phyloP scores from a whole-genome alignment of 37 sponge, comb jelly and placozoan species.

The Amphimedon queenslandica region DNA sequence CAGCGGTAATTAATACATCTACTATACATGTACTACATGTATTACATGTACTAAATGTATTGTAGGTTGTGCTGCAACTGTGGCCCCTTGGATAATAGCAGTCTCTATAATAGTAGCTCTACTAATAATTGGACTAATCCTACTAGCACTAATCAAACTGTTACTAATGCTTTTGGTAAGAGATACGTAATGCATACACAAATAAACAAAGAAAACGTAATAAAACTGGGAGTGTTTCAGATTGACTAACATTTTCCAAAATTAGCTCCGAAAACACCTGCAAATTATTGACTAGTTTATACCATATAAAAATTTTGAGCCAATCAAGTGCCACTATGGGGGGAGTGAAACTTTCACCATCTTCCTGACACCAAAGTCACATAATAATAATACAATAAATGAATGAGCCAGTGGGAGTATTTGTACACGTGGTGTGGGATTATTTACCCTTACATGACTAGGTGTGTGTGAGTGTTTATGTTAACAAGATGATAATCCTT shows the following conservation, averaged over 20 bases:
- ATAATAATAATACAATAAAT: too few relatives aligned
- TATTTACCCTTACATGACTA: too few relatives aligned
- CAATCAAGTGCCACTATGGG: too few relatives aligned
- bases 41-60: neutral
- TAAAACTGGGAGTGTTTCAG: too few relatives aligned
- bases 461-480: neutral
- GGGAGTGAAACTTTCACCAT: too few relatives aligned
- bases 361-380: too few relatives aligned
- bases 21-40: neutral
- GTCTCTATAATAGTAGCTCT: slow-evolving; percentile 23
- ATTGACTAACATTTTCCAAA: too few relatives aligned
- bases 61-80: neutral
- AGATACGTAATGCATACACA: neutral
- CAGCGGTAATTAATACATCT: slow-evolving; percentile 11
- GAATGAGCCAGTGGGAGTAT: neutral
- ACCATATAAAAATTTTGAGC: too few relatives aligned
- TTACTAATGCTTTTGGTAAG: slow-evolving; percentile 29
- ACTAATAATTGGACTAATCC: slow-evolving; percentile 27
- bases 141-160: slow-evolving; percentile 30
- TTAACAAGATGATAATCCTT: neutral
- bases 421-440: neutral
- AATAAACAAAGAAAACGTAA: too few relatives aligned
- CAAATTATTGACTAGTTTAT: too few relatives aligned
- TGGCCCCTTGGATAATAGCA: slow-evolving; percentile 38
- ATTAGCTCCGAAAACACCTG: too few relatives aligned